phyloP scores from a whole-genome alignment of 2,797 vertebrate species.

The Limosa lapponica region DNA sequence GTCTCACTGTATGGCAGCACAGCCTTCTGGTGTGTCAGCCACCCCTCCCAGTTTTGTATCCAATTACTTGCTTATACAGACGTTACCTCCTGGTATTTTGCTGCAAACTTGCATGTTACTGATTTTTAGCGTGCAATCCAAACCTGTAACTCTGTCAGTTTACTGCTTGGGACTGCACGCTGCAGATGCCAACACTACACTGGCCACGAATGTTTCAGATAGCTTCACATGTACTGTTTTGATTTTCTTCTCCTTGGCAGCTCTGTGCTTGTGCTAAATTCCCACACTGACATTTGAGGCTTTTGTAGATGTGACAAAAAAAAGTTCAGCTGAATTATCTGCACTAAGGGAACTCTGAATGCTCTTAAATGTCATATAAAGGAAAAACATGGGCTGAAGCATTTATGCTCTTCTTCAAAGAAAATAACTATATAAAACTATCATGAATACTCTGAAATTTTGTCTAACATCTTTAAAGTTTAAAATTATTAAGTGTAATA shows the following conservation, averaged over 20 bases:
- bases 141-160: background rate
- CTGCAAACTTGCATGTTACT: background rate
- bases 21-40: too few relatives aligned
- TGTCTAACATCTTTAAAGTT: background rate
- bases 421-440: background rate
- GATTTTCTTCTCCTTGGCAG: background rate
- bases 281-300: background rate
- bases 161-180: background rate
- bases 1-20: too few relatives aligned
- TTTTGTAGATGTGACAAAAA: background rate
- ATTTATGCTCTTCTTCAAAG: background rate
- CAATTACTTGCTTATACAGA: background rate
- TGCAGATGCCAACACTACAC: background rate
- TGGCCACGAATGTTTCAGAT: background rate
- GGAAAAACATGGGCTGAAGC: background rate
- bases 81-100: background rate
- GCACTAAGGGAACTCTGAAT: background rate
- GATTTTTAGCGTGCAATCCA: background rate
- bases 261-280: background rate
- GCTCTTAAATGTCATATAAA: background rate
- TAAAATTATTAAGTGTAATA: background rate
- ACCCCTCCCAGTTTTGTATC: too few relatives aligned
- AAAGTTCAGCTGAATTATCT: background rate
- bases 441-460: background rate
- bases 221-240: fast-evolving